phyloP scores from a whole-genome alignment of 2,113 vertebrate genomes.

The Lophura nycthemera region DNA sequence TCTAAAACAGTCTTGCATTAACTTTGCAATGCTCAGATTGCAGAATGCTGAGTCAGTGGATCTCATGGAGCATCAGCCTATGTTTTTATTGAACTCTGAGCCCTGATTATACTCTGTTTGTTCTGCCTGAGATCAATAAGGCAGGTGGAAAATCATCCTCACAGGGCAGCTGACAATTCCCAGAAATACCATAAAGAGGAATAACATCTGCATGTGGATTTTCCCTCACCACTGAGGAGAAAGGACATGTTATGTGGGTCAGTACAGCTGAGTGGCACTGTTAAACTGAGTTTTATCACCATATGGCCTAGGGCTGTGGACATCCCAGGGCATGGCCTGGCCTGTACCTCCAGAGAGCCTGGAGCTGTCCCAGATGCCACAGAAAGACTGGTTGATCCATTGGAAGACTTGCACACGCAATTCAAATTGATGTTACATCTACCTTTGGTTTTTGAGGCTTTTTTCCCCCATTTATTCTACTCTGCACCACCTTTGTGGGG shows the following conservation, averaged over 20 bases:
- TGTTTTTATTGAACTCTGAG: background rate
- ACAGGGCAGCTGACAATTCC: background rate
- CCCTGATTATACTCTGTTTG: background rate
- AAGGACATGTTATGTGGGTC: background rate
- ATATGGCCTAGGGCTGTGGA: background rate
- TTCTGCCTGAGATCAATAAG: background rate
- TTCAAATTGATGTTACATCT: background rate
- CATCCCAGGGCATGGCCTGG: background rate
- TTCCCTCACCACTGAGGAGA: background rate
- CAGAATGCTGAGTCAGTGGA: background rate
- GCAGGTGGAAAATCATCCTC: background rate
- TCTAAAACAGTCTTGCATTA: background rate
- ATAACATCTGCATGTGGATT: background rate
- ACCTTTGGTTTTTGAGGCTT: background rate
- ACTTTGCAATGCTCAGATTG: background rate
- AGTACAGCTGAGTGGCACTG: background rate
- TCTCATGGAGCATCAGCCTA: background rate
- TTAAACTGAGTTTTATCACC: background rate
- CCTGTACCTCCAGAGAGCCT: background rate
- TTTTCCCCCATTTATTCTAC: rapidly evolving
- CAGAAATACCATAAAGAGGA: background rate
- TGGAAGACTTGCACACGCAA: background rate
- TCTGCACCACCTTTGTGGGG: background rate
- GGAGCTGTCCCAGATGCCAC: background rate
- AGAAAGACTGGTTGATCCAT: background rate